A percentile compares a stretch with the other conserved stretches of the same genome.
These are phyloP conservation scores for Aphelenchoides fujianensis DNA, from an alignment of 1,140 invertebrate genomes.

Conservation along the genomic window DNA sequence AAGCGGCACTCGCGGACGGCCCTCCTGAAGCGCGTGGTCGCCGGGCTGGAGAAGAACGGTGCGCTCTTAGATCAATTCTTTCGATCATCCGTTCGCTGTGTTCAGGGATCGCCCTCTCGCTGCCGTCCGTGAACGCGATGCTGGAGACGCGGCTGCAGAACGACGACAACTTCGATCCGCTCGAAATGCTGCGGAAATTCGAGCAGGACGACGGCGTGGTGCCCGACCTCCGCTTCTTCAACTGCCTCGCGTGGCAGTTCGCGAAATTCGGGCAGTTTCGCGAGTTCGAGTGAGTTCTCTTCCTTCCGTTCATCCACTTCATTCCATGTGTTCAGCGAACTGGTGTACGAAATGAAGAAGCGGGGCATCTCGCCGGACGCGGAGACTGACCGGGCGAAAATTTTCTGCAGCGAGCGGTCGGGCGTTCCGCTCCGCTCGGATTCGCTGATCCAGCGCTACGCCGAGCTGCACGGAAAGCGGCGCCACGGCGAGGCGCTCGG, in stretches of 20 bases:
- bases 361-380: constrained; percentile 7
- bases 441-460: constrained; percentile 2
- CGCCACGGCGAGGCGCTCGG: neutral
- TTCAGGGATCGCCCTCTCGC: constrained; percentile 14
- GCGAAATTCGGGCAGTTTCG: constrained; percentile 6
- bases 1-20: neutral
- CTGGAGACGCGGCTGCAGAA: constrained; percentile 18
- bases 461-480: neutral
- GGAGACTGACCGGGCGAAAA: constrained; percentile 17
- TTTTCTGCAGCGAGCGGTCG: constrained; percentile 1
- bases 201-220: constrained; percentile 9
- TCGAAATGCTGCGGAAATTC: constrained; percentile 8
- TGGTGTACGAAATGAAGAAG: constrained; percentile 18
- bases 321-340: constrained; percentile 2
- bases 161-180: constrained; percentile 12
- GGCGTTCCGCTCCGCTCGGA: constrained; percentile 12
- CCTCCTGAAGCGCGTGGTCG: constrained; percentile 1
- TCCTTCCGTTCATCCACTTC: neutral
- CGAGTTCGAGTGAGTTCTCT: constrained; percentile 25
- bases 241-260: constrained; percentile 19
- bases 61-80: neutral
- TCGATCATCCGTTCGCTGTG: neutral
- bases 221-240: constrained; percentile 20
- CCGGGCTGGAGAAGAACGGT: constrained; percentile 7
- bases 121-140: constrained; percentile 8